A percentile compares a stretch with the other conserved stretches of the same genome.
Evolutionary conservation across 2,113 vertebrate genomes (phyloP).

Genomic region (Epinephelus fuscoguttatus): DNA sequence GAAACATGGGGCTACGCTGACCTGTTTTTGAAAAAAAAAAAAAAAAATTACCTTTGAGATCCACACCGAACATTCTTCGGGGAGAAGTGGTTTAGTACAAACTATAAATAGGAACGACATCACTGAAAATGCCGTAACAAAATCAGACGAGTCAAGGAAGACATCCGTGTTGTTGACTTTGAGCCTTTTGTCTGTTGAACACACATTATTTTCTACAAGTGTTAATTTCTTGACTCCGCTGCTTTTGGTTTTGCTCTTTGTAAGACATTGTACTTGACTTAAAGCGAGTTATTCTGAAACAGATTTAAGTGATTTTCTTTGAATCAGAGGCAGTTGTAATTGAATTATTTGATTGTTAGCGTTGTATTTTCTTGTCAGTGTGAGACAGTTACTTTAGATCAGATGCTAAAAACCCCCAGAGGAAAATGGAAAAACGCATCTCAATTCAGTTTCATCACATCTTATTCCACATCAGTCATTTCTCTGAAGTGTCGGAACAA

Average conservation of each 20-base stretch:
- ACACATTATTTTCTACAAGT: conserved; percentile 67
- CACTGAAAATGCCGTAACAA: conserved; percentile 57
- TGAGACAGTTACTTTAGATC: conserved; percentile 73
- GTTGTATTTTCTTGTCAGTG: conserved; percentile 71
- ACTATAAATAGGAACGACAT: conserved; percentile 78
- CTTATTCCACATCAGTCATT: conserved; percentile 32
- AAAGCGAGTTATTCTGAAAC: conserved; percentile 47
- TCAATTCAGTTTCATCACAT: conserved; percentile 19
- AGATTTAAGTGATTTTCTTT: conserved; percentile 62
- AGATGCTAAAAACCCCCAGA: conserved; percentile 61
- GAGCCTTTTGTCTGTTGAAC: conserved; percentile 66
- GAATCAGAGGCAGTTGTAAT: conserved; percentile 65
- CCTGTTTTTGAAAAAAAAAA: conserved; percentile 63
- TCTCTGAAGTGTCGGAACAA: conserved; percentile 20
- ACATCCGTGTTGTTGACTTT: conserved; percentile 65
- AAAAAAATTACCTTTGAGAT: conserved; percentile 65
- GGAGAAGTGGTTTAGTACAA: conserved; percentile 71
- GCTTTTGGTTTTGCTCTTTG: conserved; percentile 75
- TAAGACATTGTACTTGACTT: conserved; percentile 69
- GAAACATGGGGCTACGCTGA: conserved; percentile 64
- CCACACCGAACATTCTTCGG: conserved; percentile 68
- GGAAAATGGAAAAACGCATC: conserved; percentile 60
- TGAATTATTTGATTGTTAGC: conserved; percentile 66
- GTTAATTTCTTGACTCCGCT: conserved; percentile 70
- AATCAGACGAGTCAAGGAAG: conserved; percentile 65